A percentile compares a stretch with the other conserved stretches of the same genome.
Conservation (phyloP, 2,888 invertebrate genomes). For the Aproaerema taeniolella region DNA sequence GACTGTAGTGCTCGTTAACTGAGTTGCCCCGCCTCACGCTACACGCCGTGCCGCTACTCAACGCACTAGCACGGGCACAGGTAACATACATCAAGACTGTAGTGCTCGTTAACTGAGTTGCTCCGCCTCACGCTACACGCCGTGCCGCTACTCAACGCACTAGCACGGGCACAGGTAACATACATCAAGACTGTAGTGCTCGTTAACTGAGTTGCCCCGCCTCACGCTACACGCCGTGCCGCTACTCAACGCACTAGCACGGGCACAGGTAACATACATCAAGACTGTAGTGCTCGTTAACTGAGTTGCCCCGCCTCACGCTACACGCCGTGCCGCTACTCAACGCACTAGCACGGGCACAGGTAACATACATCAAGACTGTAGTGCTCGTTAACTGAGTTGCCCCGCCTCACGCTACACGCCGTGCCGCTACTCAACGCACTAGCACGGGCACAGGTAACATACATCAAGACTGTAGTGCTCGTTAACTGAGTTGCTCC, state of each 20-base stretch:
- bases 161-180: constrained; percentile 91
- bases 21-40: constrained; percentile 89
- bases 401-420: too few species aligned
- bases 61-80: constrained; percentile 90
- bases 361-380: too few species aligned
- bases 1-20: too few species aligned
- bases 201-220: constrained; percentile 91
- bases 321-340: constrained; percentile 90
- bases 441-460: too few species aligned
- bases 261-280: constrained; percentile 91
- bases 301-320: constrained; percentile 89
- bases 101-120: too few species aligned
- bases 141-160: constrained; percentile 90
- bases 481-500: too few species aligned
- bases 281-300: too few species aligned
- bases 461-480: too few species aligned
- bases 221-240: constrained; percentile 88
- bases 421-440: too few species aligned
- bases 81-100: too few species aligned
- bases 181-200: too few species aligned
- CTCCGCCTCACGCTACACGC: constrained; percentile 87
- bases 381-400: too few species aligned
- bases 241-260: constrained; percentile 90
- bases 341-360: constrained; percentile 90
- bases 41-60: constrained; percentile 89